Percentiles rank a stretch among this genome's conserved stretches.
Conservation (phyloP, 2,113 vertebrate genomes). For the Dolichotis patagonum region DNA sequence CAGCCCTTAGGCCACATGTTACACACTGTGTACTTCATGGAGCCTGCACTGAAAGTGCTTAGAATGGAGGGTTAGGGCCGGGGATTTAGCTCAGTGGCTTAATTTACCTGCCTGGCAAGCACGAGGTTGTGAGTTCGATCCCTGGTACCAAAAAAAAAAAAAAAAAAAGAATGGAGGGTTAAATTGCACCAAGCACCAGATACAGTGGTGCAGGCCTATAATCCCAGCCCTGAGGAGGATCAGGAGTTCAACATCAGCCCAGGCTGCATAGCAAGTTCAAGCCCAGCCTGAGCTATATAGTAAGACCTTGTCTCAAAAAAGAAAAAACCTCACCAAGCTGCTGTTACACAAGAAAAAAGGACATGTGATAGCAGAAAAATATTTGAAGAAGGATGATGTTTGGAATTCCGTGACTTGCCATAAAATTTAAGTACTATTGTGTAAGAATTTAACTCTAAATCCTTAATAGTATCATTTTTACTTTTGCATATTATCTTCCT, state of each 20-base stretch:
- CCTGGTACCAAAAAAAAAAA: no score
- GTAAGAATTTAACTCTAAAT: not conserved
- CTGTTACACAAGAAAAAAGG: not conserved
- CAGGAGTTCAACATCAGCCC: not conserved
- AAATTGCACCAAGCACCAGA: not conserved
- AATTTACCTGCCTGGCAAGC: no score
- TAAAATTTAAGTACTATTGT: not conserved
- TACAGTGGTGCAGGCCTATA: not conserved
- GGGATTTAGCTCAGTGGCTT: no score
- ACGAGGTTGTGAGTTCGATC: no score
- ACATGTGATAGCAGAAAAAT: not conserved
- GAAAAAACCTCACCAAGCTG: not conserved
- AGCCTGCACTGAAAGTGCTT: not conserved
- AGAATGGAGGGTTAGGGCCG: rapidly evolving
- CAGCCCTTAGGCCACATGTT: not conserved
- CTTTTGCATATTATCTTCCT: not conserved
- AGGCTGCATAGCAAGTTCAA: not conserved
- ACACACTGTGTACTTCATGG: not conserved
- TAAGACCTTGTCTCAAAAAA: not conserved
- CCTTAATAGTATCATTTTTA: not conserved
- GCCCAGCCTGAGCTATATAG: not conserved
- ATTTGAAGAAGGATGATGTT: not conserved
- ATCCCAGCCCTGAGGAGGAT: not conserved
- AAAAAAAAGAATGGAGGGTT: no score
- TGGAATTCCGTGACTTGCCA: conserved; percentile 31